Conservation (phyloP, 1,140 invertebrate genomes). For the Geopemphigus sp. region DNA sequence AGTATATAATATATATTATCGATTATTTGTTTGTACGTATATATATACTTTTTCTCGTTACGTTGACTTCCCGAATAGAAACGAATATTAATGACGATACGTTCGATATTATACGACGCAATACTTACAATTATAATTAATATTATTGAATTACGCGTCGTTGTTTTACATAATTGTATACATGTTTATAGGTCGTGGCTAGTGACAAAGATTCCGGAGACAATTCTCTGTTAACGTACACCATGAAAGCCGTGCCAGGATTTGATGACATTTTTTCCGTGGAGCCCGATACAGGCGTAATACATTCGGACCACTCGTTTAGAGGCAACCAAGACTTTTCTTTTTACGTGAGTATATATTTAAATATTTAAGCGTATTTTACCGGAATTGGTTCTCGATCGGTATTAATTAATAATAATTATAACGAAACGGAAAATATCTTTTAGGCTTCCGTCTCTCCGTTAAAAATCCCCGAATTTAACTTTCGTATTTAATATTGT, state of each 20-base stretch:
- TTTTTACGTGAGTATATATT: conserved; percentile 67
- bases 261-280: conserved; percentile 72
- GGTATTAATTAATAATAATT: conserved; percentile 2
- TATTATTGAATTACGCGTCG: too few species aligned
- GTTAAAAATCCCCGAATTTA: neutral
- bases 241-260: conserved; percentile 71
- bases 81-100: too few species aligned
- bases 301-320: conserved; percentile 69
- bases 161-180: neutral
- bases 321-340: conserved; percentile 75
- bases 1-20: conserved; percentile 14
- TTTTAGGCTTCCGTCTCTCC: neutral
- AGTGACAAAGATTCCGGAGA: conserved; percentile 77
- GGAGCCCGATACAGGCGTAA: conserved; percentile 74
- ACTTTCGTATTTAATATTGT: neutral
- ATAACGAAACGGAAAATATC: neutral
- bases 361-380: too few species aligned
- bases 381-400: neutral
- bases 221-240: conserved; percentile 78
- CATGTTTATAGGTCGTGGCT: conserved; percentile 69
- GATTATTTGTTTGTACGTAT: too few species aligned
- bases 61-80: too few species aligned
- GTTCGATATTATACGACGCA: too few species aligned
- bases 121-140: too few species aligned
- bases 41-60: too few species aligned